Percentiles rank a stretch among this genome's conserved stretches.
Conservation (phyloP, 2,888 invertebrate genomes). For the Drosophila putrida region DNA sequence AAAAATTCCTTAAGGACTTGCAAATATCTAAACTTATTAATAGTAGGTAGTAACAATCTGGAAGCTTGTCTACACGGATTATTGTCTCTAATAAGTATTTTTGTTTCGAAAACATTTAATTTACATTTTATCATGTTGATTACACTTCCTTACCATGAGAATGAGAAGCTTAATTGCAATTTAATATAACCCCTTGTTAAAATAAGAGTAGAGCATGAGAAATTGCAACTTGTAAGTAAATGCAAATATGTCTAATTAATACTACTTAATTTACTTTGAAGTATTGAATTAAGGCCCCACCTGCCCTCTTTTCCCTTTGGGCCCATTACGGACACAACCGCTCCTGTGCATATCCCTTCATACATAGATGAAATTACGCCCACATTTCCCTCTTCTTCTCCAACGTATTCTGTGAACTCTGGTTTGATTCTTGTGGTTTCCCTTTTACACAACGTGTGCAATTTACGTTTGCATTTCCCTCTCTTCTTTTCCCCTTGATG, state of each 20-base stretch:
- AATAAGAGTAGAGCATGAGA: background rate
- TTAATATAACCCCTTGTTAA: background rate
- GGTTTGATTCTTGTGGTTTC: conserved; percentile 28
- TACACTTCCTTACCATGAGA: background rate
- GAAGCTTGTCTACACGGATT: too few species aligned
- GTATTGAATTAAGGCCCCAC: background rate
- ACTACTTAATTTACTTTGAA: background rate
- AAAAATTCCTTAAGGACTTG: too few species aligned
- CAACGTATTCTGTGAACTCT: conserved; percentile 17
- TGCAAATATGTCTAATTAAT: conserved; percentile 3
- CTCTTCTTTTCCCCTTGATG: conserved; percentile 1
- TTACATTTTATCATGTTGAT: background rate
- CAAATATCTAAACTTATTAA: too few species aligned
- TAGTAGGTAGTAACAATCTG: too few species aligned
- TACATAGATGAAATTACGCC: background rate
- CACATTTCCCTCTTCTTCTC: background rate
- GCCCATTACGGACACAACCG: conserved; percentile 2
- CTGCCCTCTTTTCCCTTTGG: background rate
- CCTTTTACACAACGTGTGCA: conserved; percentile 23
- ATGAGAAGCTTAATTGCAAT: background rate
- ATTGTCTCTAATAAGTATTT: background rate
- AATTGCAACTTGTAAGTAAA: background rate
- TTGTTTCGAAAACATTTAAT: background rate
- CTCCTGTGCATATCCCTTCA: conserved; percentile 20
- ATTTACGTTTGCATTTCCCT: conserved; percentile 33